phyloP scores from a whole-genome alignment of 2,888 invertebrate species.

The Agrotis segetum region DNA sequence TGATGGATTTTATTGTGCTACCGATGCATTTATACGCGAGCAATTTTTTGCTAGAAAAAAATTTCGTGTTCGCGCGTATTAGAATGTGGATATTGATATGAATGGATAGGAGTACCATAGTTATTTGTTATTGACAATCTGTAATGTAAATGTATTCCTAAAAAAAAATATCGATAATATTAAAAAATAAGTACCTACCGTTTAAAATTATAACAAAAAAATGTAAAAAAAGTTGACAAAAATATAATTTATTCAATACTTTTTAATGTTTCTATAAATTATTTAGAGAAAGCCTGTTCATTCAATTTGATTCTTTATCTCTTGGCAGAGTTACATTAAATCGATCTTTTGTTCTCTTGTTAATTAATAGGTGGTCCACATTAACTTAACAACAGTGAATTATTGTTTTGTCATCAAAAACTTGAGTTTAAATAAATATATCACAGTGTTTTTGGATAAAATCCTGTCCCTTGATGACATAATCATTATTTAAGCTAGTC shows the following conservation, averaged over 20 bases:
- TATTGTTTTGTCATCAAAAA: not conserved
- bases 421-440: no score
- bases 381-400: not conserved
- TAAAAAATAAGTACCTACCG: no score
- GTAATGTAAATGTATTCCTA: no score
- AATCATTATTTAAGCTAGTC: no score
- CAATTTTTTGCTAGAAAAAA: slow-evolving; percentile 75
- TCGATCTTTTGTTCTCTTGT: slow-evolving; percentile 18
- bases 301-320: slow-evolving; percentile 2
- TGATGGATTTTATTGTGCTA: slow-evolving; percentile 90
- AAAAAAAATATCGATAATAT: no score
- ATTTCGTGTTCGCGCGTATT: slow-evolving; percentile 49
- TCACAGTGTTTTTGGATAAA: no score
- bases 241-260: no score
- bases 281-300: not conserved
- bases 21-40: slow-evolving; percentile 87
- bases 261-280: not conserved
- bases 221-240: no score
- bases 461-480: no score
- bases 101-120: slow-evolving; percentile 13
- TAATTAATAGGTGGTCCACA: not conserved
- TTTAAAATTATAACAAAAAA: no score
- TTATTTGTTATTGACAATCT: not conserved
- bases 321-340: slow-evolving; percentile 5
- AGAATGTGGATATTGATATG: slow-evolving; percentile 49